Conservation (phyloP, 2,888 invertebrate genomes). For the Anoncus sp. region DNA sequence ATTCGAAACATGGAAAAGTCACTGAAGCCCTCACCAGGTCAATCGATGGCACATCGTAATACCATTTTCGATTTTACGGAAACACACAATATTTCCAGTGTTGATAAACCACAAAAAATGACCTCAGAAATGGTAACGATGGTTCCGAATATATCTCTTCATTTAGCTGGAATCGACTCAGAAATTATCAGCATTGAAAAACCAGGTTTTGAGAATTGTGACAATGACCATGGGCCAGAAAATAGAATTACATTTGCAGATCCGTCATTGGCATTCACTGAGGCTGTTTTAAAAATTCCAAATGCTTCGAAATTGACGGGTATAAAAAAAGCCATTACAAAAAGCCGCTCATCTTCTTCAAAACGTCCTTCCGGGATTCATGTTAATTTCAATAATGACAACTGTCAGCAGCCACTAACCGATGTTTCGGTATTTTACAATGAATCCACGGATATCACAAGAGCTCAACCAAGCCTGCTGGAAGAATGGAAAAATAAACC, state of each 20-base stretch:
- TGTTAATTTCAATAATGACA: background rate
- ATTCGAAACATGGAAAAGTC: slow-evolving; percentile 25
- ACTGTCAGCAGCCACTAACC: background rate
- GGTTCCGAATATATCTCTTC: slow-evolving; percentile 40
- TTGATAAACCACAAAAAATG: background rate
- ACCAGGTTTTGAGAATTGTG: background rate
- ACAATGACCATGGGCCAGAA: slow-evolving; percentile 8
- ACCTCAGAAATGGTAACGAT: slow-evolving; percentile 25
- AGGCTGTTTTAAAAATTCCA: slow-evolving; percentile 32
- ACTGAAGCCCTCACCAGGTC: background rate
- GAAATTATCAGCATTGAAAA: background rate
- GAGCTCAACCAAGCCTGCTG: slow-evolving; percentile 39
- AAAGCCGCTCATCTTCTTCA: background rate
- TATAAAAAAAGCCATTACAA: slow-evolving; percentile 50
- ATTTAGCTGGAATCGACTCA: slow-evolving; percentile 47
- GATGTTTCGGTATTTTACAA: slow-evolving; percentile 35
- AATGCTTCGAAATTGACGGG: slow-evolving; percentile 22
- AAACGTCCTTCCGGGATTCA: background rate
- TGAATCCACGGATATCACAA: slow-evolving; percentile 65
- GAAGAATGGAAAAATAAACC: background rate
- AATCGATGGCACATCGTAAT: slow-evolving; percentile 33
- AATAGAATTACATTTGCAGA: slow-evolving; percentile 13
- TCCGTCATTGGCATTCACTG: slow-evolving; percentile 47
- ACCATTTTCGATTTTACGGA: slow-evolving; percentile 50
- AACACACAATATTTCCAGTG: background rate